Conservation (phyloP, 2,113 vertebrate genomes). For the Struthidea cinerea region DNA sequence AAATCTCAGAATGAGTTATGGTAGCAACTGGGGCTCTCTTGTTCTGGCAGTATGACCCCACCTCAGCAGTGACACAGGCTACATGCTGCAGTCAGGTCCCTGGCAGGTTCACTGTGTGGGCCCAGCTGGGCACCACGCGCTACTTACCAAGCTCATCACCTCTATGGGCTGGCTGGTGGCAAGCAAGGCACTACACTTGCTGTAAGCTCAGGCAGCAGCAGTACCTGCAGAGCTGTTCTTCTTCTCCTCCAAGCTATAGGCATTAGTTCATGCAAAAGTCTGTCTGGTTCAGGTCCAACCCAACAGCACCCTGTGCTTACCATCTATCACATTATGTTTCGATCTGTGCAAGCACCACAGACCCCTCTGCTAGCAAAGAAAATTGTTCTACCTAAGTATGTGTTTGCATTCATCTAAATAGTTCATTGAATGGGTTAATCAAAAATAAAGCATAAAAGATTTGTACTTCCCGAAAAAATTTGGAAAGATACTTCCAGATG, state of each 20-base stretch:
- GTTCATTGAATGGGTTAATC: neutral
- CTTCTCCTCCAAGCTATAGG: neutral
- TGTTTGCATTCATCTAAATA: neutral
- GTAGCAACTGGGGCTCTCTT: neutral
- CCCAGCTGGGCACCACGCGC: neutral
- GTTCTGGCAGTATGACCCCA: neutral
- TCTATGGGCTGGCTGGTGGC: neutral
- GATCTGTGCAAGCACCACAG: neutral
- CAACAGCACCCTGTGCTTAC: neutral
- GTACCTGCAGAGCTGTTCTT: neutral
- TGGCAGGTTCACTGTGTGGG: neutral
- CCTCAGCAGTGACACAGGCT: neutral
- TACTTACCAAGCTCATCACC: neutral
- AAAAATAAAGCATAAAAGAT: neutral
- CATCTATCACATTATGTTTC: accelerated
- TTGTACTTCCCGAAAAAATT: neutral
- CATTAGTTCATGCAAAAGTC: neutral
- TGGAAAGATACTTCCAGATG: neutral
- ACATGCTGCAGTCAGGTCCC: accelerated
- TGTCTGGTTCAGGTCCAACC: neutral
- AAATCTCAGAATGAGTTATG: neutral
- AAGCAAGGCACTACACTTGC: neutral
- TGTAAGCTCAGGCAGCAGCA: neutral
- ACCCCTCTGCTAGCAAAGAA: neutral
- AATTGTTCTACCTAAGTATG: neutral